These are phyloP conservation scores for Lanistes nyassanus DNA, from an alignment of 1,140 invertebrate genomes.

Conservation along the genomic window DNA sequence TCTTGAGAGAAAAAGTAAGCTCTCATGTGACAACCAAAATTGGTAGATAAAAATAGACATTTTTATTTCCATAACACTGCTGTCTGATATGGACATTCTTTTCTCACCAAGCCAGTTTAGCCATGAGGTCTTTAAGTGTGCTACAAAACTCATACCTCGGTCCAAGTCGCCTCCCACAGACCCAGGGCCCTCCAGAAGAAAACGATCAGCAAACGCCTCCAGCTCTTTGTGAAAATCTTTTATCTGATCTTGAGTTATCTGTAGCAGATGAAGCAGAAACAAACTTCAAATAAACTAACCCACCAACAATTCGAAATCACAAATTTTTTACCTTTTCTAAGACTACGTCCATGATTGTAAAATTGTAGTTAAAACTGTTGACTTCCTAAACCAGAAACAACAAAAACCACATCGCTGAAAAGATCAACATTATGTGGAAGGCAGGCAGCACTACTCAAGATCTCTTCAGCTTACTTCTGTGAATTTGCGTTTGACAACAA, in stretches of 20 bases:
- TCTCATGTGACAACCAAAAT: no score
- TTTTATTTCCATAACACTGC: background rate
- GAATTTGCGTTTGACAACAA: constrained; percentile 74
- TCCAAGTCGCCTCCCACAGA: constrained; percentile 82
- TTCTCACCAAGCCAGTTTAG: background rate
- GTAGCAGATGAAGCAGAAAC: constrained; percentile 20
- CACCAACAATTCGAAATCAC: constrained; percentile 5
- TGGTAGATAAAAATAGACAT: no score
- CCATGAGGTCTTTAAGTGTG: background rate
- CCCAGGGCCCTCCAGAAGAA: constrained; percentile 79
- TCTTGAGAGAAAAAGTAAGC: no score
- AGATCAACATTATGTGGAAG: no score
- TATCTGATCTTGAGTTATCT: constrained; percentile 73
- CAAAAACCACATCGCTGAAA: no score
- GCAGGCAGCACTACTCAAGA: no score
- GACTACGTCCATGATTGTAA: background rate
- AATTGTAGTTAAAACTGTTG: no score
- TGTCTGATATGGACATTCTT: background rate
- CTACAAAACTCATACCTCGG: constrained; percentile 70
- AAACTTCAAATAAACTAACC: constrained; percentile 11
- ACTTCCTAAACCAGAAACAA: no score
- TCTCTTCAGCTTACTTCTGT: constrained; percentile 69
- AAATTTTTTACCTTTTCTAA: no score
- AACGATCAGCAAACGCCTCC: constrained; percentile 77
- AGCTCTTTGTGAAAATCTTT: constrained; percentile 76